These are phyloP conservation scores for Cheilosia vernalis DNA, from an alignment of 2,888 invertebrate species.

Conservation along the genomic window DNA sequence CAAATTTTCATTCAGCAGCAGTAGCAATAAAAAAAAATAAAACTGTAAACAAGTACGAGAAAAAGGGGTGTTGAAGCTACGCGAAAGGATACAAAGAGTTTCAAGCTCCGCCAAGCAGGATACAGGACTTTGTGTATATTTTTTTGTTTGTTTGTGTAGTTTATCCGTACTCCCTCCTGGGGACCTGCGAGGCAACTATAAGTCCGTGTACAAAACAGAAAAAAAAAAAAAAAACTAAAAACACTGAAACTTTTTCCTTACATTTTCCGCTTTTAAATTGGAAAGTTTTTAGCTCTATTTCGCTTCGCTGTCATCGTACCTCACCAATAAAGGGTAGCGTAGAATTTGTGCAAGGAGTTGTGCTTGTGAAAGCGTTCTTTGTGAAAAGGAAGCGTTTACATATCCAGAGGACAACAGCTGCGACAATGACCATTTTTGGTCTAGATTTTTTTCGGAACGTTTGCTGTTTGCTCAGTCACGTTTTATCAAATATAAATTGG, in stretches of 20 bases:
- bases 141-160: background rate
- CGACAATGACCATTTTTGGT: slow-evolving; percentile 25
- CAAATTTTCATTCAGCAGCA: slow-evolving; percentile 32
- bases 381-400: slow-evolving; percentile 3
- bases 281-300: slow-evolving; percentile 54
- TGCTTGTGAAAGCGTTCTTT: slow-evolving; percentile 17
- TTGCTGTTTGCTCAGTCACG: slow-evolving; percentile 18
- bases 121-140: slow-evolving; percentile 35
- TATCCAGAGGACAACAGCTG: slow-evolving; percentile 19
- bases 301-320: slow-evolving; percentile 6
- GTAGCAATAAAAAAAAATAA: background rate
- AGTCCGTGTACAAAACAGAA: background rate
- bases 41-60: too few relatives aligned
- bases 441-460: background rate
- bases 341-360: slow-evolving; percentile 43
- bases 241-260: slow-evolving; percentile 20
- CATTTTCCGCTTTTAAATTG: slow-evolving; percentile 56
- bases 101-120: slow-evolving; percentile 43
- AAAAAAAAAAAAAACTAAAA: slow-evolving; percentile 8
- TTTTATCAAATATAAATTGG: slow-evolving; percentile 30
- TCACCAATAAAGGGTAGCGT: background rate
- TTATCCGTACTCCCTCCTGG: slow-evolving; percentile 16
- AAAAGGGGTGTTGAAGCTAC: slow-evolving; percentile 15
- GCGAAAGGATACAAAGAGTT: slow-evolving; percentile 58
- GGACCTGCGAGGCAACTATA: background rate